Evolutionary conservation across 2,797 vertebrate species (phyloP).

Genomic region (Ptychadena robeensis): DNA sequence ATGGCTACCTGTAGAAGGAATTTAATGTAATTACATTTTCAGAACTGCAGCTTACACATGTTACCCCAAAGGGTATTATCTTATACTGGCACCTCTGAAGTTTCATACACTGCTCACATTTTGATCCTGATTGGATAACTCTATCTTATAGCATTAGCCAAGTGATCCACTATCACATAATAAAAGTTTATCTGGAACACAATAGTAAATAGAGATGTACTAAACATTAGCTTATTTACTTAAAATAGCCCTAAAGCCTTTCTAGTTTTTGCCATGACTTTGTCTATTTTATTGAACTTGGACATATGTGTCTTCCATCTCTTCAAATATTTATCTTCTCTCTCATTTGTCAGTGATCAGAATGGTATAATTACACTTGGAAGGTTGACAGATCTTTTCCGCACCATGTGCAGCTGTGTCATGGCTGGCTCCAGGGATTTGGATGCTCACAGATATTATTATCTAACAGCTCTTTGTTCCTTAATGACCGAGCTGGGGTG

Average conservation of each 20-base stretch:
- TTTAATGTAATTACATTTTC: no score
- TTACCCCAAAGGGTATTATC: no score
- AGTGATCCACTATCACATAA: no score
- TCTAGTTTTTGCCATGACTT: not conserved
- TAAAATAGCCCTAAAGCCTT: not conserved
- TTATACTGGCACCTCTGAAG: no score
- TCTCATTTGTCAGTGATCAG: conserved; percentile 25
- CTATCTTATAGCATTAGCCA: no score
- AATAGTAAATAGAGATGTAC: no score
- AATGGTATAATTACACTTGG: conserved; percentile 43
- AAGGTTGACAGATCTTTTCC: conserved; percentile 36
- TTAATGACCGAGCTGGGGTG: conserved; percentile 10
- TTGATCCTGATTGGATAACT: no score
- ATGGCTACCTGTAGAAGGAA: no score
- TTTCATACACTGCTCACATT: no score
- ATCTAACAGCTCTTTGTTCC: conserved; percentile 42
- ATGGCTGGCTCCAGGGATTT: conserved; percentile 9
- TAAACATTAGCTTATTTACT: no score
- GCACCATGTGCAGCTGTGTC: conserved; percentile 26
- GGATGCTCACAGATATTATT: conserved; percentile 28
- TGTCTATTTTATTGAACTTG: not conserved
- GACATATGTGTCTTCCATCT: not conserved
- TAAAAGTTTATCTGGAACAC: no score
- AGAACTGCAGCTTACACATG: no score
- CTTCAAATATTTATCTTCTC: conserved; percentile 20